Conservation (phyloP, 2,113 vertebrate species). For the Gallinago paraguaiae region DNA sequence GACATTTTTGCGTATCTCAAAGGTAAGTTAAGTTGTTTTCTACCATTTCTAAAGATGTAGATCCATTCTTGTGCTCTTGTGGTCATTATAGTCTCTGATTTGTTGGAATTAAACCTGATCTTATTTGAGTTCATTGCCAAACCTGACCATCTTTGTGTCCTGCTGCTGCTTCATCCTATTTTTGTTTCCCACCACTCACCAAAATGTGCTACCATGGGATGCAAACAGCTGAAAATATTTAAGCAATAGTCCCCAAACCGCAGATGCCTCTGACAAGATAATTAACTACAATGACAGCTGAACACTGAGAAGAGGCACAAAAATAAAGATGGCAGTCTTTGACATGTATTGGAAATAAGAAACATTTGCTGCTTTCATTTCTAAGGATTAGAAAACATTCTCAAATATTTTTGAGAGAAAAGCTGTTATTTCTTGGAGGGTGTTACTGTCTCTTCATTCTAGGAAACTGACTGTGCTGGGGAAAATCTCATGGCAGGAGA, state of each 20-base stretch:
- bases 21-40: neutral
- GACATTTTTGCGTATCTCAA: neutral
- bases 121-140: neutral
- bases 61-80: neutral
- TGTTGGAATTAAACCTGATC: neutral
- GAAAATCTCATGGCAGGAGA: neutral
- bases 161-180: neutral
- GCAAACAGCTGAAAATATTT: neutral
- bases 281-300: conserved; percentile 25
- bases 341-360: neutral
- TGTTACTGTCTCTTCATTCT: neutral
- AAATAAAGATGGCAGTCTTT: conserved; percentile 29
- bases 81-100: neutral
- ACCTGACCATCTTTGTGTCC: neutral
- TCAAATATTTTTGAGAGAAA: conserved; percentile 35
- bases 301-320: neutral
- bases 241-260: neutral
- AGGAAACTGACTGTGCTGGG: neutral
- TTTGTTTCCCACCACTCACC: neutral
- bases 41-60: neutral
- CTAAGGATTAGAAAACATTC: conserved; percentile 35
- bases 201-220: neutral
- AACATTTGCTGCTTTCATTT: conserved; percentile 38
- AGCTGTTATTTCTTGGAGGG: conserved; percentile 6
- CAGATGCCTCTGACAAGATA: conserved; percentile 11